phyloP scores from a whole-genome alignment of 2,797 vertebrate genomes.

The Oceanodroma leucorhoa region DNA sequence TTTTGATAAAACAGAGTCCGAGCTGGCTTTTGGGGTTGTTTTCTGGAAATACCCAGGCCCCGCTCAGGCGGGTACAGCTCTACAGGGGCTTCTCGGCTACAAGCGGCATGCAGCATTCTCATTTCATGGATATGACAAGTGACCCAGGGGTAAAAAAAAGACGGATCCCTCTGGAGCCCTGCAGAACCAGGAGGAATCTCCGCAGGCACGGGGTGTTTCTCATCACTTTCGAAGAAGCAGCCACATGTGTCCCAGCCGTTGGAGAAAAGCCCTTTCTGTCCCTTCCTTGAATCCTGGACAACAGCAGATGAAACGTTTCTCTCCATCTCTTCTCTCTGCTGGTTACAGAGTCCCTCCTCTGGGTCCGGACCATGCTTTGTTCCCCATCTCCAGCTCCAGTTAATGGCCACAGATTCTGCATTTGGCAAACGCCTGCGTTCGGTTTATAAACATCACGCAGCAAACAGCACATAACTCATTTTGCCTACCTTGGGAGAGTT shows the following conservation, averaged over 20 bases:
- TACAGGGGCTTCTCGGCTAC: not conserved
- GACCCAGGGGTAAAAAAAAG: not conserved
- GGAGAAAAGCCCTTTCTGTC: not conserved
- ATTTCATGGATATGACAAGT: not conserved
- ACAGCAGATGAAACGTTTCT: not conserved
- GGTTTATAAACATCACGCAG: not conserved
- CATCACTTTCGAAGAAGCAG: not conserved
- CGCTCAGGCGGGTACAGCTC: not conserved
- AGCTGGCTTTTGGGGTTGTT: not conserved
- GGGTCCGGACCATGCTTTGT: not conserved
- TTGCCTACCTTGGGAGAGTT: not conserved
- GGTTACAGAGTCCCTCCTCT: not conserved
- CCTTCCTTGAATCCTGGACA: not conserved
- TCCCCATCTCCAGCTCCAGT: not conserved
- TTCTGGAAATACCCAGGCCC: not conserved
- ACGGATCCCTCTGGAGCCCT: not conserved
- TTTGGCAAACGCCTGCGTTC: fast-evolving
- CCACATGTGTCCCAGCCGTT: fast-evolving
- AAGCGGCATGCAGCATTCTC: not conserved
- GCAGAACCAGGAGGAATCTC: not conserved
- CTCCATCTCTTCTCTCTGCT: not conserved
- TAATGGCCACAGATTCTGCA: not conserved
- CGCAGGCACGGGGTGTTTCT: not conserved
- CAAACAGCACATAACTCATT: not conserved
- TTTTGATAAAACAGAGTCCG: not conserved